Evolutionary conservation across 1,140 invertebrate species (phyloP).

Genomic region (Hypsibius dujardini): DNA sequence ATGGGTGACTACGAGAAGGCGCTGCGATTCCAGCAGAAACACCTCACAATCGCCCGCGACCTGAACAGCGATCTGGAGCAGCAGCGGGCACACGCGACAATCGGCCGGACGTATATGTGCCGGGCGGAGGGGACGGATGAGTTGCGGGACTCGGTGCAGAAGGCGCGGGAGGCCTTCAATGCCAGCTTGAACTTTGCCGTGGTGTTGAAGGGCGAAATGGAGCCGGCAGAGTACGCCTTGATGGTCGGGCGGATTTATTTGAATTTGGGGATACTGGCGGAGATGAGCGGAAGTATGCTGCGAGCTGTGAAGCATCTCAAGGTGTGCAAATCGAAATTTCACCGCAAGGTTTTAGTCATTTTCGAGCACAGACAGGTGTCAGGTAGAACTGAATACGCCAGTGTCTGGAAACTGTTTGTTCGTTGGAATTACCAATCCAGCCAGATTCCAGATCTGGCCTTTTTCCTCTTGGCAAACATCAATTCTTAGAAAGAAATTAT

Average conservation of each 20-base stretch:
- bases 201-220: conserved; percentile 25
- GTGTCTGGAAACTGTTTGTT: too few relatives aligned
- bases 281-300: conserved; percentile 31
- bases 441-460: too few relatives aligned
- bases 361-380: too few relatives aligned
- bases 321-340: background rate
- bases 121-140: conserved; percentile 39
- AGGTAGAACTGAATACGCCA: too few relatives aligned
- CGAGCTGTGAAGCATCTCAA: background rate
- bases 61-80: conserved; percentile 53
- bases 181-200: background rate
- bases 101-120: conserved; percentile 63
- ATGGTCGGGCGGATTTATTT: conserved; percentile 64
- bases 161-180: background rate
- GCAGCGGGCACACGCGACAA: conserved; percentile 69
- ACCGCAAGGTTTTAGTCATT: too few relatives aligned
- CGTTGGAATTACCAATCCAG: too few relatives aligned
- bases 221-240: conserved; percentile 44
- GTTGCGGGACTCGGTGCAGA: background rate
- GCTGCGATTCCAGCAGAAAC: conserved; percentile 53
- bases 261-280: conserved; percentile 64
- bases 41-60: conserved; percentile 45
- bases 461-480: too few relatives aligned
- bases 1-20: conserved; percentile 56
- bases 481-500: too few relatives aligned